phyloP scores from a whole-genome alignment of 2,113 vertebrate genomes.

The Pangasianodon gigas region DNA sequence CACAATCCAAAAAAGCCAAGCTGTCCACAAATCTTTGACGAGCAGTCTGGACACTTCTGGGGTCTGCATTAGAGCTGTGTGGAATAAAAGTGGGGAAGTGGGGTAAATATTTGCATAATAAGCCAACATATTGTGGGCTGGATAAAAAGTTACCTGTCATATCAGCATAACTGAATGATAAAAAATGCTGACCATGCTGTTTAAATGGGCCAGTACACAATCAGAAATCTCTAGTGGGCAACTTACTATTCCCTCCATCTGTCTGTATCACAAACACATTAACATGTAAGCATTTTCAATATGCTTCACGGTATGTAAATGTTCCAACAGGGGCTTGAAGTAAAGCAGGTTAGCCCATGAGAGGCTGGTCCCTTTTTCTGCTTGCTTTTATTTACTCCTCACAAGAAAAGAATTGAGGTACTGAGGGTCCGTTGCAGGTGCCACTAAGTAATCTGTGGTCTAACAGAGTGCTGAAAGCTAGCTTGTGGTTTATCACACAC shows the following conservation, averaged over 20 bases:
- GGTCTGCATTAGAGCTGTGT: not conserved
- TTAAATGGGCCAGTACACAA: not conserved
- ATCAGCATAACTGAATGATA: not conserved
- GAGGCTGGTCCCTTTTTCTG: not conserved
- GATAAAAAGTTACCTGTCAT: constrained; percentile 14
- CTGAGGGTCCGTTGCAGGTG: not conserved
- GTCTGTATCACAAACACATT: constrained; percentile 6
- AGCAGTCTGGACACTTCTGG: not conserved
- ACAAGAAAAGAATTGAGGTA: not conserved
- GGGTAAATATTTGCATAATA: constrained; percentile 49
- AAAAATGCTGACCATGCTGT: constrained; percentile 50
- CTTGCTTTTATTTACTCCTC: not conserved
- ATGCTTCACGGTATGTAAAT: not conserved
- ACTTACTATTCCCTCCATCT: constrained; percentile 8
- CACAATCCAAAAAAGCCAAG: not conserved
- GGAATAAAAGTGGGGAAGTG: constrained; percentile 9
- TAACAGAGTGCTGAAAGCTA: not conserved
- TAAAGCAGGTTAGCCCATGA: constrained; percentile 3
- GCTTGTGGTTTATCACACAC: not conserved
- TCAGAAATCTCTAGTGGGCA: not conserved
- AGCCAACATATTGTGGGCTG: constrained; percentile 62
- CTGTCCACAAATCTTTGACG: not conserved
- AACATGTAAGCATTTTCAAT: not conserved
- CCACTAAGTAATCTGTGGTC: not conserved
- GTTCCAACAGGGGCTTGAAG: not conserved